Percentiles rank a stretch among this genome's conserved stretches.
Evolutionary conservation across 2,888 invertebrate species (phyloP).

Genomic region (Polia nebulosa): DNA sequence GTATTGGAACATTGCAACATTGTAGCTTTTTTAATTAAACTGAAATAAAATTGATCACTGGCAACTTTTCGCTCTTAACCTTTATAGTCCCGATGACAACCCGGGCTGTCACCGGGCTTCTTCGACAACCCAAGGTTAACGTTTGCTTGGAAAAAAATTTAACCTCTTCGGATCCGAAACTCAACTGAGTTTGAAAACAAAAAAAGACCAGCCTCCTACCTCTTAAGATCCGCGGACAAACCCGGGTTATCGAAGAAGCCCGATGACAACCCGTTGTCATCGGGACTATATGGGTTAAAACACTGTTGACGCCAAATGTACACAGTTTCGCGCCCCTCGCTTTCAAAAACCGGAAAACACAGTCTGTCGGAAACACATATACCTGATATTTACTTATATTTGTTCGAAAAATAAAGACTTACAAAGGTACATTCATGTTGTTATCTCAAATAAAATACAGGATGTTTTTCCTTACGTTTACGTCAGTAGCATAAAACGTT

Average conservation of each 20-base stretch:
- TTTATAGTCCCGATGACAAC: too few species aligned
- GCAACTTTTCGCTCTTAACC: not conserved
- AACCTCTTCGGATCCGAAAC: too few species aligned
- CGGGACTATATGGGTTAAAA: too few species aligned
- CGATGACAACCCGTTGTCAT: too few species aligned
- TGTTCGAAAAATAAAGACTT: slow-evolving; percentile 1
- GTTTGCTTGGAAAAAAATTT: too few species aligned
- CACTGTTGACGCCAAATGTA: not conserved
- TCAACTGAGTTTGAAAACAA: too few species aligned
- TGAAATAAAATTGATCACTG: not conserved
- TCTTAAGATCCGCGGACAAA: too few species aligned
- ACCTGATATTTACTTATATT: not conserved
- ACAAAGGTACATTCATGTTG: not conserved
- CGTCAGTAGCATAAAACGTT: slow-evolving; percentile 26
- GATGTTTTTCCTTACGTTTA: slow-evolving; percentile 28
- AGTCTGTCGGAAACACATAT: slow-evolving; percentile 9
- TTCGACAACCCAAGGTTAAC: too few species aligned
- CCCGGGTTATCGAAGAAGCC: too few species aligned
- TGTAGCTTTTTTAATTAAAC: not conserved
- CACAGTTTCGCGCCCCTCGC: not conserved
- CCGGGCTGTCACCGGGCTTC: too few species aligned
- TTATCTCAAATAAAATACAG: slow-evolving; percentile 9
- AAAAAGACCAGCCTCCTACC: too few species aligned
- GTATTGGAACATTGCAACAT: too few species aligned
- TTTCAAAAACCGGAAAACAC: slow-evolving; percentile 10